Evolutionary conservation across 1,140 invertebrate species (phyloP), one percentile per base, ranked within the genome.

Genomic region (Caenorhabditis tropicalis): DNA sequence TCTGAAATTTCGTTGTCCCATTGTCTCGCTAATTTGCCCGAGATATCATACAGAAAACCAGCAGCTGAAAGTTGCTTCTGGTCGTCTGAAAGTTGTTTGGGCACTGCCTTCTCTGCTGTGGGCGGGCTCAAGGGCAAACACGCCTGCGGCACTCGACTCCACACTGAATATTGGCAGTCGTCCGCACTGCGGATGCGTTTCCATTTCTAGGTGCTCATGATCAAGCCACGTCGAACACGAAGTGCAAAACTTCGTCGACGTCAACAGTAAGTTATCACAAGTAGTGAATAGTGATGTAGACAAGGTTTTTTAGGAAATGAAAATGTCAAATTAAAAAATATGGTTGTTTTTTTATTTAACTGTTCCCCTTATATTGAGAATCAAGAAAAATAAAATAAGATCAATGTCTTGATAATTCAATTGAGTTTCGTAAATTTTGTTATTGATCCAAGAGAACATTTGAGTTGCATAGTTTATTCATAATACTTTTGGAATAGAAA

Each of bases 61-160:
- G 24, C 36, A 43, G 36, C 65, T 46, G 36, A 74, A 74, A 74
- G 19, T 70, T 19, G 60, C 19, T 70, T 5, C 24, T 27, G 6
- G 21, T 10, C 31, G 31, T 33, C 65, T 46, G 19, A 43, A 74
- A 74, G 33, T 74, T 74, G 65, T 74, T 74, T 74, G 65, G 33
- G 65, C 36, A 43, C 3, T 46, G 65, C 65, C 33, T 74, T 2
- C 65, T 74, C 36, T 74, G 36, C 65, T 24, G 65, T 74, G 65
- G 65, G 65, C 65, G 65, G 65, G 65, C 33, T 46, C 36, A 74
- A 74, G 21, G 65, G 65, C 65, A 74, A 74, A 74, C 65, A 74
- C 65, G 65, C 65, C 65, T 74, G 65, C 65, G 65, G 65, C 65
- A 74, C 65, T 43, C 58, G 58, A 74, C 65, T 74, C 65, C 65